These are phyloP conservation scores for Apteryx owenii DNA, from an alignment of 2,113 vertebrate species.

Conservation along the genomic window DNA sequence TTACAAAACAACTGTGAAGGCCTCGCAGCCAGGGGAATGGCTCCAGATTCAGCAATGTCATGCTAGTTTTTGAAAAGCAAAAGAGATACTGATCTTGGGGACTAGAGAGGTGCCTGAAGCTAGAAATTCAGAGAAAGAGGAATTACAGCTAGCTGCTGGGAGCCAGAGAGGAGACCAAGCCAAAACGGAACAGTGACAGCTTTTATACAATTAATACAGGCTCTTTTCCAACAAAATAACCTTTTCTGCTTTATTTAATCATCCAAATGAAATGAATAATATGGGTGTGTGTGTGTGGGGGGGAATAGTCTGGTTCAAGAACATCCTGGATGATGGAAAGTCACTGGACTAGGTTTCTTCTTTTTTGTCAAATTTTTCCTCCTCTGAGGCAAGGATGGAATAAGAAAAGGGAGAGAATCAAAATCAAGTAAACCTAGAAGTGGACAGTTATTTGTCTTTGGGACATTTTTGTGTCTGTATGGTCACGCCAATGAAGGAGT, in stretches of 20 bases:
- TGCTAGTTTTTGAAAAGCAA: background rate
- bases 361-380: background rate
- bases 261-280: conserved; percentile 48
- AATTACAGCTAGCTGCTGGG: background rate
- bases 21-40: background rate
- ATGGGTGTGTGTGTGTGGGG: background rate
- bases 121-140: conserved; percentile 14
- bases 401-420: background rate
- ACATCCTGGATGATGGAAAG: conserved; percentile 27
- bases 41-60: background rate
- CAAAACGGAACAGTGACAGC: conserved; percentile 62
- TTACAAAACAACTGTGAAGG: background rate
- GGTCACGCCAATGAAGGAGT: conserved; percentile 15
- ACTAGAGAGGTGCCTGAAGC: conserved; percentile 25
- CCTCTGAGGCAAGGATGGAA: background rate
- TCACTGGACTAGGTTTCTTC: background rate
- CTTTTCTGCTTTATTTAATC: conserved; percentile 58
- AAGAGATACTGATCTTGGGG: background rate
- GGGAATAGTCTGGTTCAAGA: conserved; percentile 21
- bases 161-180: conserved; percentile 21
- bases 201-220: conserved; percentile 54
- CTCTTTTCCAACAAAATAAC: conserved; percentile 63
- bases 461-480: background rate
- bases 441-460: background rate
- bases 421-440: background rate